These are phyloP conservation scores for Hippocampus comes DNA, from an alignment of 2,113 vertebrate species.

Conservation along the genomic window DNA sequence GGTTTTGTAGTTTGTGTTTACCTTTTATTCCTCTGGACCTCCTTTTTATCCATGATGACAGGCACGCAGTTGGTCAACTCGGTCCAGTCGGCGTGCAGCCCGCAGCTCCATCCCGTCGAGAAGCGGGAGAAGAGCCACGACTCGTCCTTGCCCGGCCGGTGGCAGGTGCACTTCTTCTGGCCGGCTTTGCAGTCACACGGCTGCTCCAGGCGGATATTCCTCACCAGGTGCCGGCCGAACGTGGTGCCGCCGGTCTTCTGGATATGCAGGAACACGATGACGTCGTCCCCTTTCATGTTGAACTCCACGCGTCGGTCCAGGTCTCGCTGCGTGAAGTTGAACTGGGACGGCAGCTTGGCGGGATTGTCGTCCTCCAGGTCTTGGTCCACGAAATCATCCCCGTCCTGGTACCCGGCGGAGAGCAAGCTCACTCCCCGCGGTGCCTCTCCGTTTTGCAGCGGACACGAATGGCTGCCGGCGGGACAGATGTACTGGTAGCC, in stretches of 20 bases:
- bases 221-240: conserved; percentile 92
- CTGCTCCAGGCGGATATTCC: conserved; percentile 94
- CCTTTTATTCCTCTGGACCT: conserved; percentile 77
- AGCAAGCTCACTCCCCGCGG: conserved; percentile 66
- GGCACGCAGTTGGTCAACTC: conserved; percentile 92
- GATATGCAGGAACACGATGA: conserved; percentile 96
- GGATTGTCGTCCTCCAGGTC: conserved; percentile 77
- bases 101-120: conserved; percentile 93
- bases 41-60: conserved; percentile 88
- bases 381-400: conserved; percentile 72
- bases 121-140: conserved; percentile 93
- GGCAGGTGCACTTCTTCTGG: conserved; percentile 96
- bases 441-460: conserved; percentile 71
- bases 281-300: conserved; percentile 89
- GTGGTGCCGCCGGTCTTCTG: conserved; percentile 98
- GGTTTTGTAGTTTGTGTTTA: conserved; percentile 25
- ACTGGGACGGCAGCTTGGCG: conserved; percentile 71
- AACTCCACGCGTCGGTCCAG: conserved; percentile 85
- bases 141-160: conserved; percentile 89
- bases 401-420: conserved; percentile 56
- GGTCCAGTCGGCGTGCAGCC: conserved; percentile 91
- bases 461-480: conserved; percentile 73
- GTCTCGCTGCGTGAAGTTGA: conserved; percentile 85
- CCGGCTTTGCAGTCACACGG: conserved; percentile 91
- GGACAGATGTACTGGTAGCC: conserved; percentile 92